A percentile compares a stretch with the other conserved stretches of the same genome.
Evolutionary conservation across 1,140 invertebrate genomes (phyloP).

Genomic region (Manduca sexta): DNA sequence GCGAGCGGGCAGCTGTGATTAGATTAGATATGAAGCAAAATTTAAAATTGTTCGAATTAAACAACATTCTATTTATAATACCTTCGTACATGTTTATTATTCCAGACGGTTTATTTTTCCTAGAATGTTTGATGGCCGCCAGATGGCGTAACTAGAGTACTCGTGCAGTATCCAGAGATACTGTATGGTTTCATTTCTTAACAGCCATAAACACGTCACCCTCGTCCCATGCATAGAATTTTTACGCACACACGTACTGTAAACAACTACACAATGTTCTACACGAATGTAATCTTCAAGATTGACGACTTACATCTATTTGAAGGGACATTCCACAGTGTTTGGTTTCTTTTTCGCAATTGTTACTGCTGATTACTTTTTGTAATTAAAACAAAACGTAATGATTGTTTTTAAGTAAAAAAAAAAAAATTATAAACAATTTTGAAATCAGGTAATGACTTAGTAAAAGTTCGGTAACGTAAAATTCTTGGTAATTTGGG

Average conservation of each 20-base stretch:
- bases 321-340: constrained; percentile 8
- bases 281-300: constrained; percentile 43
- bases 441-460: too few species aligned
- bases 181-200: constrained; percentile 43
- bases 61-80: constrained; percentile 49
- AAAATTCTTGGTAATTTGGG: too few species aligned
- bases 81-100: constrained; percentile 53
- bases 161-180: constrained; percentile 31
- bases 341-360: too few species aligned
- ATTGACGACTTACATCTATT: constrained; percentile 46
- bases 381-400: too few species aligned
- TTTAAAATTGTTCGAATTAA: constrained; percentile 19
- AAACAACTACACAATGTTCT: constrained; percentile 41
- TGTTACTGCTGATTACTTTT: too few species aligned
- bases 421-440: too few species aligned
- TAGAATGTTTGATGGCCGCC: constrained; percentile 58
- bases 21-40: neutral
- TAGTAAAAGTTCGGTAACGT: too few species aligned
- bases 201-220: constrained; percentile 58
- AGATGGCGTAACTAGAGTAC: constrained; percentile 57
- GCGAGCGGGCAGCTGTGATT: too few species aligned
- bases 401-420: too few species aligned
- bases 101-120: constrained; percentile 62
- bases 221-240: constrained; percentile 50
- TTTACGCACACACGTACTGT: constrained; percentile 46